These are phyloP conservation scores for Rhinogobio ventralis DNA, from an alignment of 2,797 vertebrate genomes.

Conservation along the genomic window DNA sequence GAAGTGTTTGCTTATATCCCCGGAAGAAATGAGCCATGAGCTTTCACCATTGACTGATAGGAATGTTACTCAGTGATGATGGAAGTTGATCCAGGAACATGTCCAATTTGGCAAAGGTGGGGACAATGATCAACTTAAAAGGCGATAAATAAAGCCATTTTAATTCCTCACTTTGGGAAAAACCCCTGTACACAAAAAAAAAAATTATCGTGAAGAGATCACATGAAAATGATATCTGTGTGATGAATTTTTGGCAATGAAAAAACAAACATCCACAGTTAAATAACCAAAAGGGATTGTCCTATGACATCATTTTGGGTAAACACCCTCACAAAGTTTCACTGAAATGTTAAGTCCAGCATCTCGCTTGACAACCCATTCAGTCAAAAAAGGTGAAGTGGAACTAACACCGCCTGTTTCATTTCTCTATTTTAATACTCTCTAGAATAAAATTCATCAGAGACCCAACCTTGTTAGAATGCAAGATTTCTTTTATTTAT, in stretches of 20 bases:
- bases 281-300: background rate
- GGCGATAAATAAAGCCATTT: background rate
- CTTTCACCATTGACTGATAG: background rate
- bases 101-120: background rate
- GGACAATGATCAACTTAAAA: background rate
- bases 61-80: background rate
- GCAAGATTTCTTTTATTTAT: too few species aligned
- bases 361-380: background rate
- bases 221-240: background rate
- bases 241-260: background rate
- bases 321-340: background rate
- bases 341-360: too few species aligned
- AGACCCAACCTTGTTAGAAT: background rate
- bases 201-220: background rate
- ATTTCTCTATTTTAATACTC: background rate
- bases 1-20: background rate
- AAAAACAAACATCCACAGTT: background rate
- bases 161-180: background rate
- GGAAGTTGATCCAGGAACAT: background rate
- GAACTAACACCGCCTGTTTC: background rate
- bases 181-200: background rate
- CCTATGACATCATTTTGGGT: background rate
- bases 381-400: slow-evolving; percentile 24
- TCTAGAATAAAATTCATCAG: background rate
- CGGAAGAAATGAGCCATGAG: background rate